Evolutionary conservation across 2,113 vertebrate species (phyloP).

Genomic region (Microtus pennsylvanicus): DNA sequence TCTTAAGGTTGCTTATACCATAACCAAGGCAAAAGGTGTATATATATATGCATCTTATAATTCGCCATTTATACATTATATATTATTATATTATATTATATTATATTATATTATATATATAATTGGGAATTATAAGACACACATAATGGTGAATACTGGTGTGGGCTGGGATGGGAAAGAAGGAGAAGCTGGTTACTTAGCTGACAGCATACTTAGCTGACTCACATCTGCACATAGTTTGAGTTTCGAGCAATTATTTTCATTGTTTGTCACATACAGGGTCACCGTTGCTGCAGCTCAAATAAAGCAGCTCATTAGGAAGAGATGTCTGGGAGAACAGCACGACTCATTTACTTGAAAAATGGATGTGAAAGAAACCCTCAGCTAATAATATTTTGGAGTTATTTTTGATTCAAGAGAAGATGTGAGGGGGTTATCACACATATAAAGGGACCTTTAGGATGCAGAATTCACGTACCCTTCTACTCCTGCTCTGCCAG

Average conservation of each 20-base stretch:
- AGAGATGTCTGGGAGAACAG: constrained; percentile 49
- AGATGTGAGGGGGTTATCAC: constrained; percentile 28
- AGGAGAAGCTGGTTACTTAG: neutral
- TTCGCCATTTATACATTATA: no score
- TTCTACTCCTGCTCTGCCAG: neutral
- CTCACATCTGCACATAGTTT: neutral
- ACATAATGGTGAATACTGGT: neutral
- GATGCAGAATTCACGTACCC: constrained; percentile 52
- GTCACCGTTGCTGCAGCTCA: constrained; percentile 58
- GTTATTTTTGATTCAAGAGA: constrained; percentile 66
- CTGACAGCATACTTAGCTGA: neutral
- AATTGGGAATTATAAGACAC: no score
- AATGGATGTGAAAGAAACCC: constrained; percentile 53
- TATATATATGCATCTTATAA: no score
- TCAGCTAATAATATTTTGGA: constrained; percentile 67
- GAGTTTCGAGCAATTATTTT: constrained; percentile 54
- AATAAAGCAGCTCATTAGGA: constrained; percentile 57
- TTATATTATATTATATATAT: no score
- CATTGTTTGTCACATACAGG: constrained; percentile 29
- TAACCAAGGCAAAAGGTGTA: neutral
- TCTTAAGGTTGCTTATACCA: neutral
- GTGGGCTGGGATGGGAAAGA: neutral
- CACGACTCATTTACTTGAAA: constrained; percentile 56
- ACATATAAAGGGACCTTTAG: constrained; percentile 31
- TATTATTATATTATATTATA: no score